Evolutionary conservation across 2,888 invertebrate genomes (phyloP).

Genomic region (Pterostichus madidus): DNA sequence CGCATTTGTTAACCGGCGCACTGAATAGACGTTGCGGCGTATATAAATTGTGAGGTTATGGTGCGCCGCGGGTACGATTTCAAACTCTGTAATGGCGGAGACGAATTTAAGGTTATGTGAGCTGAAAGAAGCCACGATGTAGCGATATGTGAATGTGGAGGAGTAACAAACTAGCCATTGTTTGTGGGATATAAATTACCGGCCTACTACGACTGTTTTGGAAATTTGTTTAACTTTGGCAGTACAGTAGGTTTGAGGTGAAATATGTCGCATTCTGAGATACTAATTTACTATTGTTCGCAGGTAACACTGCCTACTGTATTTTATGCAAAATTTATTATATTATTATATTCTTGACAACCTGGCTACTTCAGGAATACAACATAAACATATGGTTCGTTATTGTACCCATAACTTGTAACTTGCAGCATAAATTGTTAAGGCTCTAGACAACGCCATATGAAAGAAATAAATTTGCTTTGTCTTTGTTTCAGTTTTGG

Average conservation of each 20-base stretch:
- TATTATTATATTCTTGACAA: not conserved
- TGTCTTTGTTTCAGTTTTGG: no score
- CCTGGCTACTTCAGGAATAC: no score
- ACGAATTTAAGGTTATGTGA: slow-evolving; percentile 44
- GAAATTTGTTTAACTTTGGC: not conserved
- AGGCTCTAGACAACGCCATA: no score
- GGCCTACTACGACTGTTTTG: not conserved
- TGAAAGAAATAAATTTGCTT: no score
- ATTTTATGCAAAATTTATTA: not conserved
- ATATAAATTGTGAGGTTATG: slow-evolving; percentile 51
- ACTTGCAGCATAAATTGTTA: no score
- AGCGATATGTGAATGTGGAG: not conserved
- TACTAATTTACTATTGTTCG: slow-evolving; percentile 29
- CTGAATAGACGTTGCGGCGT: slow-evolving; percentile 48
- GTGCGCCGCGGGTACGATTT: slow-evolving; percentile 44
- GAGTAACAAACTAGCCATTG: slow-evolving; percentile 6
- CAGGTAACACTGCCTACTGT: slow-evolving; percentile 2
- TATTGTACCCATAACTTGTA: no score
- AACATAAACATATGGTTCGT: no score
- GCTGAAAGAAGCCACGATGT: no score
- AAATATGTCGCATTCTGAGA: no score
- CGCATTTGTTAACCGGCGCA: slow-evolving; percentile 27
- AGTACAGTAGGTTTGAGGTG: no score
- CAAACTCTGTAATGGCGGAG: slow-evolving; percentile 11
- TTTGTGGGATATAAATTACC: not conserved